These are phyloP conservation scores for Thysanoteuthis rhombus DNA, from an alignment of 2,888 invertebrate genomes.

Conservation along the genomic window DNA sequence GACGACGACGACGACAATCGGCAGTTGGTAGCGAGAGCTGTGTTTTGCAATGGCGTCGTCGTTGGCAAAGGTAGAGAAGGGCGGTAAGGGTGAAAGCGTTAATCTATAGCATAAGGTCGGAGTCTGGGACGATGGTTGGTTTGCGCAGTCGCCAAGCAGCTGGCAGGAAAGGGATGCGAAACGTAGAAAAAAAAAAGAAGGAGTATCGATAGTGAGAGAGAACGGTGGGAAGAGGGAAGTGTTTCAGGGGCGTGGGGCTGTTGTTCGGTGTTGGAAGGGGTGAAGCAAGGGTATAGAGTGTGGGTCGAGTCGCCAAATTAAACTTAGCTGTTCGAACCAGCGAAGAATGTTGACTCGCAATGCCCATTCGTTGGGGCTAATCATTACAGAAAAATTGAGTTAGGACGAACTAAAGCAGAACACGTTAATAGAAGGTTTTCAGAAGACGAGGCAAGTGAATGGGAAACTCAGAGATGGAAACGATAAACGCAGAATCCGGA, in stretches of 20 bases:
- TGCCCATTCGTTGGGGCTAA: background rate
- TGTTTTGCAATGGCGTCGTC: background rate
- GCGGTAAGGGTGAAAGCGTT: background rate
- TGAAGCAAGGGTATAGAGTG: no score
- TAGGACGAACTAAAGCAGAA: background rate
- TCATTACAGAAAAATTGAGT: slow-evolving; percentile 12
- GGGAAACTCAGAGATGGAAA: background rate
- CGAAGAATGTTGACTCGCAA: background rate
- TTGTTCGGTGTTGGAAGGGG: no score
- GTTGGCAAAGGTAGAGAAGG: background rate
- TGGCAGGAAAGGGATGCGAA: background rate
- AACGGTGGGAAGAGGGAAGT: background rate
- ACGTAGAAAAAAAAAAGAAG: background rate
- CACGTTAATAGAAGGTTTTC: background rate
- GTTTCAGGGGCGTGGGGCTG: background rate
- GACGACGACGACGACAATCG: background rate
- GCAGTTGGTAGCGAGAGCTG: background rate
- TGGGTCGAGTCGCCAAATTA: background rate
- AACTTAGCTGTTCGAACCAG: background rate
- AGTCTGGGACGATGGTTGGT: background rate
- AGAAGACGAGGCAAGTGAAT: background rate
- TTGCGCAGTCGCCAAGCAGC: background rate
- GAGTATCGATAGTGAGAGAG: background rate
- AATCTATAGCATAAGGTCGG: background rate
- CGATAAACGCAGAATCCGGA: background rate